A percentile compares a stretch with the other conserved stretches of the same genome.
phyloP scores from a whole-genome alignment of 2,888 invertebrate genomes.

The Drosophila paranaensis region DNA sequence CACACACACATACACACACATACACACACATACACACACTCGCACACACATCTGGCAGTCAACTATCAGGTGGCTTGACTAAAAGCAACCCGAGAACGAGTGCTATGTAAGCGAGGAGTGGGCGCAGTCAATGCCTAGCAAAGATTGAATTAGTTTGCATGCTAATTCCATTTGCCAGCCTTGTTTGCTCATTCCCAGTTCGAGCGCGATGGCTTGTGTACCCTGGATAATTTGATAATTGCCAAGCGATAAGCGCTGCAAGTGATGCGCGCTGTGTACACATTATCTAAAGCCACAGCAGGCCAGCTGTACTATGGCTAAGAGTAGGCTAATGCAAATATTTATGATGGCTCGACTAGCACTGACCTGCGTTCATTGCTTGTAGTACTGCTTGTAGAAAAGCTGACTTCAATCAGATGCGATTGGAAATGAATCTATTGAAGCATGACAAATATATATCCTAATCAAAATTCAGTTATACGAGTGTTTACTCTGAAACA shows the following conservation, averaged over 20 bases:
- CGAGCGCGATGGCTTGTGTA: slow-evolving; percentile 10
- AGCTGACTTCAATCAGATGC: background rate
- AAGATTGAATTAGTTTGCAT: slow-evolving; percentile 48
- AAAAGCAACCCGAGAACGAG: slow-evolving; percentile 9
- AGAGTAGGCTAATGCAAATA: background rate
- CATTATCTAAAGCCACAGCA: slow-evolving; percentile 4
- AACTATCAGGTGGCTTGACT: slow-evolving; percentile 22
- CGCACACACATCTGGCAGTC: slow-evolving; percentile 3
- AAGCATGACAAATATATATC: background rate
- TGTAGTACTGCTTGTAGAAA: background rate
- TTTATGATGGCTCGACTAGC: slow-evolving; percentile 2
- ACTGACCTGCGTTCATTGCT: background rate
- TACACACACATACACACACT: background rate
- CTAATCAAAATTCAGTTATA: background rate
- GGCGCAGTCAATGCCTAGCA: slow-evolving; percentile 16
- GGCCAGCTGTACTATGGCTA: background rate
- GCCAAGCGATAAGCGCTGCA: slow-evolving; percentile 31
- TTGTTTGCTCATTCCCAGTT: slow-evolving; percentile 21
- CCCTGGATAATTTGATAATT: slow-evolving; percentile 46
- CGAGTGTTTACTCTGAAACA: background rate
- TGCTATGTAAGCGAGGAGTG: slow-evolving; percentile 4
- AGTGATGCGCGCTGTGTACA: slow-evolving; percentile 9
- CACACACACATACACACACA: slow-evolving; percentile 11
- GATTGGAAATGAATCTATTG: background rate
- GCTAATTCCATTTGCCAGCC: slow-evolving; percentile 29